phyloP scores from a whole-genome alignment of 2,797 vertebrate species.

The Aotus griseimembra region DNA sequence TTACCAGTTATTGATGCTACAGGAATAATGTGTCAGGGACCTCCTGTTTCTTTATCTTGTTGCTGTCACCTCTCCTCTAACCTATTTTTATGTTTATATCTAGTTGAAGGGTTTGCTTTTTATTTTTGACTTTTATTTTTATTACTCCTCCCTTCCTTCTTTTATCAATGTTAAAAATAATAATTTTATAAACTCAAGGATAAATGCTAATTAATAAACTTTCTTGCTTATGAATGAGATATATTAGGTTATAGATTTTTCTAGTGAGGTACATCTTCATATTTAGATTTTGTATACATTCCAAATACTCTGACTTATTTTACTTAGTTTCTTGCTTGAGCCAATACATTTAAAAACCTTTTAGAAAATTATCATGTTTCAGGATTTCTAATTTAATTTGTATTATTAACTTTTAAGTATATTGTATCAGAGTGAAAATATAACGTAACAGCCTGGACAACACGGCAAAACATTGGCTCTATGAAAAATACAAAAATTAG shows the following conservation, averaged over 20 bases:
- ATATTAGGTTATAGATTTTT: not conserved
- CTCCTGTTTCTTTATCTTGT: not conserved
- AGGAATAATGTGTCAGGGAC: no score
- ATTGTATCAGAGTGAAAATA: not conserved
- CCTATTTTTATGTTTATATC: not conserved
- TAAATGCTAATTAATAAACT: not conserved
- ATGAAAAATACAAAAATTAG: no score
- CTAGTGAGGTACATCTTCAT: not conserved
- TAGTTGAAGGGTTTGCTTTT: not conserved
- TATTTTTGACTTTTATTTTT: not conserved
- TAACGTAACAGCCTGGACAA: no score
- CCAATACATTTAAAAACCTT: not conserved
- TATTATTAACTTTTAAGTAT: not conserved
- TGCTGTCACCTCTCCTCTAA: not conserved
- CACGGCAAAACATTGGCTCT: no score
- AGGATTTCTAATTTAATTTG: not conserved
- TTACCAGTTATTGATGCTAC: not conserved
- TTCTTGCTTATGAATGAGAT: not conserved
- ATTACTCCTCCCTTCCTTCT: not conserved
- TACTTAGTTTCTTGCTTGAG: not conserved
- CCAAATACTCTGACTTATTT: not conserved
- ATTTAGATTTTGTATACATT: not conserved
- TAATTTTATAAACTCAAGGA: not conserved
- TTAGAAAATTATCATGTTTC: not conserved
- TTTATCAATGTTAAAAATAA: not conserved